Evolutionary conservation across 2,113 vertebrate species (phyloP).

Genomic region (Phaethornis superciliosus): DNA sequence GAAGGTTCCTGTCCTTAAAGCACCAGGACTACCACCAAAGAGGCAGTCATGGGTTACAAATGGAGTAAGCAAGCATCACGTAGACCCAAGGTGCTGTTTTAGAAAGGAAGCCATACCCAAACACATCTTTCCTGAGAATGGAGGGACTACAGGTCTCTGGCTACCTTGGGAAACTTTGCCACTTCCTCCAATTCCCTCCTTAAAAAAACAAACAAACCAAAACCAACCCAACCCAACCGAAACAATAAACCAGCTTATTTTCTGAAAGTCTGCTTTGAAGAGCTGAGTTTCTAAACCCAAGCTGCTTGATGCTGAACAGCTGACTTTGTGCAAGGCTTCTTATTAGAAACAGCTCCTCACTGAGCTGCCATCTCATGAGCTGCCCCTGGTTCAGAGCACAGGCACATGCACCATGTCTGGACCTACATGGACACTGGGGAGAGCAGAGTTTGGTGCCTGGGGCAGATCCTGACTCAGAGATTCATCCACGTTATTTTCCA

Average conservation of each 20-base stretch:
- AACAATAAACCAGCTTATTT: background rate
- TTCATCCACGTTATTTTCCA: conserved; percentile 60
- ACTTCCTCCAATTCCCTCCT: background rate
- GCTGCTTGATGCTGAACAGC: conserved; percentile 38
- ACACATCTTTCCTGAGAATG: background rate
- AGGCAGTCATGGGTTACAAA: background rate
- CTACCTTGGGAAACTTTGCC: background rate
- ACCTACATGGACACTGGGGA: background rate
- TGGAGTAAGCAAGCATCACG: background rate
- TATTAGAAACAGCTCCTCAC: conserved; percentile 58
- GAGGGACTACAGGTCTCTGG: background rate
- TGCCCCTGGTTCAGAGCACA: background rate
- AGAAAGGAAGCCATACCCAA: background rate
- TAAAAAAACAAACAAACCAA: background rate
- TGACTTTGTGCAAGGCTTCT: conserved; percentile 34
- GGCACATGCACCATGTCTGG: background rate
- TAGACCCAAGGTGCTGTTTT: background rate
- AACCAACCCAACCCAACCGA: too few species aligned
- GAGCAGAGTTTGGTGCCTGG: background rate
- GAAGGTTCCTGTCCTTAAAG: background rate
- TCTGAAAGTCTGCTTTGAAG: conserved; percentile 4
- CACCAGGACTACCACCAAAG: background rate
- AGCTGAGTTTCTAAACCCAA: background rate
- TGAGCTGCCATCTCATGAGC: background rate
- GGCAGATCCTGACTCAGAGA: conserved; percentile 60